Evolutionary conservation across 2,113 vertebrate genomes (phyloP), one percentile per base, ranked within the genome.

Genomic region (Cynopterus brachyotis): DNA sequence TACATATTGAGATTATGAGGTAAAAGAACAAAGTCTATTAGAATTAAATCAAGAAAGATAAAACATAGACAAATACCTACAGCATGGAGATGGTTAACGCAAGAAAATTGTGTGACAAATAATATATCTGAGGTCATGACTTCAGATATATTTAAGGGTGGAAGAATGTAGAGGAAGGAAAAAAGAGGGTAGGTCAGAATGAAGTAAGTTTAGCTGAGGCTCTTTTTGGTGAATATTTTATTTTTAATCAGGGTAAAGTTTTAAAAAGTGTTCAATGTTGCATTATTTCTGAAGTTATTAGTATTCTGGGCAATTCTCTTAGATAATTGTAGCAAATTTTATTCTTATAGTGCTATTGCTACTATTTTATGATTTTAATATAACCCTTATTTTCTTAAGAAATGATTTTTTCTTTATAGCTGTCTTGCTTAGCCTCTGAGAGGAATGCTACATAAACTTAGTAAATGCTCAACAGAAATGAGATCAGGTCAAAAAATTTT

Each of bases 241-340:
- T 88, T 89, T 96, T 89, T 45, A 82, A 76, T 89, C 9, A 55
- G 47, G 4, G 1, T 82, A 82, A 89, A 73, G 9, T 83, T 94
- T 53, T 20, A 20, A 64, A 59, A 76, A 86, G 1, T 64, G 12
- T 6, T 94, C 30, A 94, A 92, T 22, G 93, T 96, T 40, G 0
- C 0, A 87, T 89, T 62, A 93, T 26, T 95, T 97, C 75, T 94
- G 5, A 73, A 72, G 78, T 97, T 78, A 30, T 97, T 97, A 95
- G 30, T 91, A 91, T 89, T 96, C 28, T 82, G 24, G 37, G 35
- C 2, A 92, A 55, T 30, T 94, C 22, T 30, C 16, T 26, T 95
- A 83, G 28, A 90, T 96, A 87, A 95, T 84, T 75, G 12, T 80
- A 91, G 20, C 37, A 26, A 91, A 73, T 91, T 91, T 95, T 93